Evolutionary conservation across 2,797 vertebrate species (phyloP), one percentile per base, ranked within the genome.

Genomic region (Gadopsis bispinosus): DNA sequence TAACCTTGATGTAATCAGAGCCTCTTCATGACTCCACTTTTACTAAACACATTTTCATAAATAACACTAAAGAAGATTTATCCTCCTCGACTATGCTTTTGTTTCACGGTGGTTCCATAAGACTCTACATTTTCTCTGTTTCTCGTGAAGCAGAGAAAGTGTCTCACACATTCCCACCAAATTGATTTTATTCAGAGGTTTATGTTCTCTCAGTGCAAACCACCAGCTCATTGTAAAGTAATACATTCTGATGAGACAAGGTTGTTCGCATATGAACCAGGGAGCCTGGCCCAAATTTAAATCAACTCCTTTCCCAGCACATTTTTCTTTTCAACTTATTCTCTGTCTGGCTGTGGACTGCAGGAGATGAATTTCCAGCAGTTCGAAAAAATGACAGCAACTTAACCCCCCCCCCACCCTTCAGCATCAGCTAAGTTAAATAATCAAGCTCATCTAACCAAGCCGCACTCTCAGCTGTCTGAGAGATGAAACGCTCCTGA

Each of bases 1-100:
- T 73, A 91, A 90, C 91, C 91, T 92, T 91, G 90, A 89, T 85
- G 89, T 89, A 73, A 91, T 89, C 86, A 87, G 77, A 88, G 88
- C 70, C 87, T 83, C 80, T 73, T 83, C 80, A 83, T 73, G 83
- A 83, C 88, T 90, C 61, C 73, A 64, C 87, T 79, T 83, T 63
- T 39, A 22, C 85, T 70, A 72, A 86, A 86, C 75, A 88, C 79
- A 80, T 83, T 89, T 84, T 87, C 85, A 88, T 85, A 83, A 89
- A 80, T 77, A 80, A 84, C 68, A 73, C 75, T 77, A 58, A 80
- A 79, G 71, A 79, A 62, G 61, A 88, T 90, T 91, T 85, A 87
- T 86, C 62, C 68, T 56, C 50, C 4, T 41, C 68, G 39, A 47
- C 51, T 86, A 83, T 79, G 41, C 68, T 73, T 56, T 77, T 69